These are phyloP conservation scores for Plebejus melissa DNA, from an alignment of 2,888 invertebrate species.

Conservation along the genomic window DNA sequence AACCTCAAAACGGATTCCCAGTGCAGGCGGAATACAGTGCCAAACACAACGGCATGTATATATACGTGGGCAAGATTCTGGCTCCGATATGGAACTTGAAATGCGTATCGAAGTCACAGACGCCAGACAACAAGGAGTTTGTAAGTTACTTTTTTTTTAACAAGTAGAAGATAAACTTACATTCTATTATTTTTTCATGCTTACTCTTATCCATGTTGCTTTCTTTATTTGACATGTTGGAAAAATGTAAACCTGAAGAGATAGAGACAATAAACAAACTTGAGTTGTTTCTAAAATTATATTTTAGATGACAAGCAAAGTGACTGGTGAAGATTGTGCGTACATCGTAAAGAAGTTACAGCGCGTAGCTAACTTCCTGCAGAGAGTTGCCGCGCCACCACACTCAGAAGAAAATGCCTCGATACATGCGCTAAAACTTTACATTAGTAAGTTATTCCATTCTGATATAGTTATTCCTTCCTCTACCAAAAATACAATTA, in stretches of 20 bases:
- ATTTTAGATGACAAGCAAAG: constrained; percentile 81
- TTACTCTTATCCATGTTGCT: background rate
- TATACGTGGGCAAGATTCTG: constrained; percentile 92
- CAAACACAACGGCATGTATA: constrained; percentile 95
- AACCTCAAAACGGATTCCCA: constrained; percentile 60
- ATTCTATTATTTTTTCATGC: background rate
- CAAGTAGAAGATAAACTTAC: background rate
- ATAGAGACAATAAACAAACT: too few relatives aligned
- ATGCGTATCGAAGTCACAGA: constrained; percentile 81
- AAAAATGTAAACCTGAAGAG: background rate
- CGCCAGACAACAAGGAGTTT: constrained; percentile 76
- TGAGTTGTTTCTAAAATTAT: background rate
- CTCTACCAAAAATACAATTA: too few relatives aligned
- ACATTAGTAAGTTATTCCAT: constrained; percentile 71
- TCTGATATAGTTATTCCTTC: too few relatives aligned
- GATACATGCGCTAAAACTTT: constrained; percentile 85
- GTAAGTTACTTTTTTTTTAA: constrained; percentile 63
- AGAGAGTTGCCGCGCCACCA: constrained; percentile 58
- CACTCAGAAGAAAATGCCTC: constrained; percentile 84
- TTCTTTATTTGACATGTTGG: background rate
- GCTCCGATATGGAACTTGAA: constrained; percentile 92
- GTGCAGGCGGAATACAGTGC: constrained; percentile 78
- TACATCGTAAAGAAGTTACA: constrained; percentile 87
- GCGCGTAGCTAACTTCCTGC: constrained; percentile 85
- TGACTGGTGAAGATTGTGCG: constrained; percentile 84